Base-by-base conservation (phyloP, 2,888 invertebrate genomes). In the Ophonus ardosiacus region DNA sequence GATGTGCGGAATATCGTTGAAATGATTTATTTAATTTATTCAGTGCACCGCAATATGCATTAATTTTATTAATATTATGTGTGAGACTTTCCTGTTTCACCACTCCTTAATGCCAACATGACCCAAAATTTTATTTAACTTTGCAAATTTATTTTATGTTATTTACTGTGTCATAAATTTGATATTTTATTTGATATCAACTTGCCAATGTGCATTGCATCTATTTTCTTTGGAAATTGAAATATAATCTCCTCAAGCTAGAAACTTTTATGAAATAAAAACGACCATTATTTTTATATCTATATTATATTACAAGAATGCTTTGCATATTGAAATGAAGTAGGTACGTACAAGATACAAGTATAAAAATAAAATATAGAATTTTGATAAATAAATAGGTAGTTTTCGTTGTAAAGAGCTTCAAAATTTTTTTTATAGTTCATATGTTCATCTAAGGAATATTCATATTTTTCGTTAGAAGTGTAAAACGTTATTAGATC, bases 21-120 rank as follows among this genome's bases (percentile, higher is more conserved):
- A 63, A 63, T 63, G 63, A 63, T 63, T 63, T 63, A 63, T 63
- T 21, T 63, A 63, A 63, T 63, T n/a, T 68, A 68, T 68, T n/a
- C 31, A 68, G 31, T 38, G 31, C 15, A 68, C 24, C 40, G 68
- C 68, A 38, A 38, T 68, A 68, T 31, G n/a, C 68, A 68, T 68
- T 68, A 68, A 68, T 68, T 68, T 38, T 38, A 68, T 38, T 68
- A n/a, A 68, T 63, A 68, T 68, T 13, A 68, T 63, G 68, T 68
- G 68, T 15, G 17, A 38, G 0, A 40, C 68, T 68, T 68, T 68
- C 68, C 31, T 40, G 59, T 10, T 24, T 21, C 65, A 24, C 8
- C 65, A 65, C 65, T 65, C 65, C 65, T 65, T 31, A 24, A 21
- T 65, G 31, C 65, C 18, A 24, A 61, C 17, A 61, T 61, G 59